A percentile compares a stretch with the other conserved stretches of the same genome.
Conservation (phyloP, 1,140 invertebrate species). For the Leptonema lineaticorne region DNA sequence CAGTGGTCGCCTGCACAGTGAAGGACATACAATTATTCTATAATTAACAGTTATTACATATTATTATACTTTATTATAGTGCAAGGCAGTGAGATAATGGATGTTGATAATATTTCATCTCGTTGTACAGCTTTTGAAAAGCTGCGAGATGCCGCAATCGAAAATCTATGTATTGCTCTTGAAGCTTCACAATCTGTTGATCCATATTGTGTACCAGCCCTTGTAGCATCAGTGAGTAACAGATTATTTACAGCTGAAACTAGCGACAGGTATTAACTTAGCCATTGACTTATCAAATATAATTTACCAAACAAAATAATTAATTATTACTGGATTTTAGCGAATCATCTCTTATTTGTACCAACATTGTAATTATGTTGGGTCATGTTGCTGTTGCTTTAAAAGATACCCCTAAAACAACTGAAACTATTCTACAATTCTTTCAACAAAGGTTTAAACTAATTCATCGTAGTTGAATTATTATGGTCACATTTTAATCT, state of each 20-base stretch:
- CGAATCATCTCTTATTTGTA: conserved; percentile 86
- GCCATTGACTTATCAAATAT: neutral
- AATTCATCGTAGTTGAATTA: neutral
- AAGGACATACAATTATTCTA: too few species aligned
- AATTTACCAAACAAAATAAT: neutral
- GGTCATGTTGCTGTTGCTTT: conserved; percentile 95
- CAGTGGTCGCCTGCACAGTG: too few species aligned
- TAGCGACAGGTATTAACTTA: conserved; percentile 68
- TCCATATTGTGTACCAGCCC: conserved; percentile 87
- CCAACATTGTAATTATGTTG: conserved; percentile 96
- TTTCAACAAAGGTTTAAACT: conserved; percentile 79
- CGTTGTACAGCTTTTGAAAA: conserved; percentile 75
- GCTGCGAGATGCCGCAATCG: conserved; percentile 88
- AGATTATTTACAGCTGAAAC: conserved; percentile 88
- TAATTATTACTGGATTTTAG: conserved; percentile 53
- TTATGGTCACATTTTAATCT: neutral
- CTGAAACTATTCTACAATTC: conserved; percentile 94
- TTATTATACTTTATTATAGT: conserved; percentile 48
- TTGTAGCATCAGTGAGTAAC: conserved; percentile 93
- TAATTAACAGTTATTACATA: conserved; percentile 1
- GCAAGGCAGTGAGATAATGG: conserved; percentile 57
- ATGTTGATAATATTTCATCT: conserved; percentile 27
- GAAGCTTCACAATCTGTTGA: conserved; percentile 86
- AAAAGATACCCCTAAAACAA: conserved; percentile 88
- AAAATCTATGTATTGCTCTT: conserved; percentile 92